These are phyloP conservation scores for Neosilurus hyrtlii DNA, from an alignment of 2,797 vertebrate species.

Conservation along the genomic window DNA sequence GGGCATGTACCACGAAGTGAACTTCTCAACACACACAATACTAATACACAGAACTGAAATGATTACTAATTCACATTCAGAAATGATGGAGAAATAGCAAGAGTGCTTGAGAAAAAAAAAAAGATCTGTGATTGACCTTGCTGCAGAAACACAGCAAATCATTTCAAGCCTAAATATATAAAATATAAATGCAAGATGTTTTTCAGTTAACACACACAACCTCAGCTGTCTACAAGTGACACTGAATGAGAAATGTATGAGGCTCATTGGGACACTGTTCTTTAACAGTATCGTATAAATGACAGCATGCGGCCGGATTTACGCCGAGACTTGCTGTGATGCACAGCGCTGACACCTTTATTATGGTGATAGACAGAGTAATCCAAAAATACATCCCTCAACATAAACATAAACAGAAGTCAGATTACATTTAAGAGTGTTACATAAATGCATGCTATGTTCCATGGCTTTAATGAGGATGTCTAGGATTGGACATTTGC, in stretches of 20 bases:
- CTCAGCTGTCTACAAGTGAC: not conserved
- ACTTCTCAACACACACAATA: not conserved
- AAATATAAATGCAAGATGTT: not conserved
- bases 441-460: not conserved
- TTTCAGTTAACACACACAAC: not conserved
- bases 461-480: not conserved
- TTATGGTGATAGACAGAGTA: constrained; percentile 18
- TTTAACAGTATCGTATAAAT: not conserved
- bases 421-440: not conserved
- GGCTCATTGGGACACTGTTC: not conserved
- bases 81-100: not conserved
- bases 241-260: not conserved
- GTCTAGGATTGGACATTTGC: constrained; percentile 18
- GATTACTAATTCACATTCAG: too few relatives aligned
- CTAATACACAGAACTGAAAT: not conserved
- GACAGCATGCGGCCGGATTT: not conserved
- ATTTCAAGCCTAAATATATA: not conserved
- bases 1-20: constrained; percentile 64
- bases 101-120: not conserved
- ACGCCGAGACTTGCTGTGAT: not conserved
- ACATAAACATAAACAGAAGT: constrained; percentile 20
- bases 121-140: not conserved
- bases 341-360: constrained; percentile 4
- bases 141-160: not conserved
- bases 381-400: constrained; percentile 2